Evolutionary conservation across 2,888 invertebrate genomes (phyloP), one percentile per base, ranked within the genome.

Genomic region (Liopterus haemorrhoidalis): DNA sequence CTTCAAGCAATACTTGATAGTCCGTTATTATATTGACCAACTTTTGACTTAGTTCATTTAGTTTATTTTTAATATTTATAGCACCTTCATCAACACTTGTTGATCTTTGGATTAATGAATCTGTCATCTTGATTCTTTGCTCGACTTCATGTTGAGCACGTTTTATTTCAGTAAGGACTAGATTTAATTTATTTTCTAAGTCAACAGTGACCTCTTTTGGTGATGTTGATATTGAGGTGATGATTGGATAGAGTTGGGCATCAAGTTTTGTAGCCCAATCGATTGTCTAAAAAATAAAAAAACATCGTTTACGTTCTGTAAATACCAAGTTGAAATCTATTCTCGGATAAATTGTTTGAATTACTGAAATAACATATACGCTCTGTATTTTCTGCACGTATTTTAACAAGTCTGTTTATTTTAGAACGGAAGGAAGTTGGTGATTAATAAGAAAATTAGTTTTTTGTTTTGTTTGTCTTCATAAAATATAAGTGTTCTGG

Each of bases 231-330:
- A 74, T 70, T 11, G 78, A 75, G 35, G 78, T 80, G 52, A 87
- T 78, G 35, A 84, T 75, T 15, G 87, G 86, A 71, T 85, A 87
- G 46, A 87, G 68, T 58, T 85, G 82, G 35, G 76, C 74, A 60
- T 84, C 81, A 57, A 85, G 71, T 65, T 81, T 77, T 3, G 79
- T 74, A 54, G 79, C 78, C 73, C 78, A 78, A 54, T 75, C 75
- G 51, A 81, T 72, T 15, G 77, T 79, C 81, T 82, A 58, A 14
- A 66, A 60, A 51, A 46, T 52, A 54, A 54, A 49, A 36, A 37
- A 48, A n/a, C n/a, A n/a, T n/a, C n/a, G n/a, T n/a, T n/a, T n/a
- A n/a, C n/a, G n/a, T n/a, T n/a, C n/a, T n/a, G n/a, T n/a, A n/a
- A n/a, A n/a, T n/a, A n/a, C n/a, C n/a, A n/a, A n/a, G n/a, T n/a